These are phyloP conservation scores for Sitobion miscanthi DNA, from an alignment of 1,140 invertebrate species.

Conservation along the genomic window DNA sequence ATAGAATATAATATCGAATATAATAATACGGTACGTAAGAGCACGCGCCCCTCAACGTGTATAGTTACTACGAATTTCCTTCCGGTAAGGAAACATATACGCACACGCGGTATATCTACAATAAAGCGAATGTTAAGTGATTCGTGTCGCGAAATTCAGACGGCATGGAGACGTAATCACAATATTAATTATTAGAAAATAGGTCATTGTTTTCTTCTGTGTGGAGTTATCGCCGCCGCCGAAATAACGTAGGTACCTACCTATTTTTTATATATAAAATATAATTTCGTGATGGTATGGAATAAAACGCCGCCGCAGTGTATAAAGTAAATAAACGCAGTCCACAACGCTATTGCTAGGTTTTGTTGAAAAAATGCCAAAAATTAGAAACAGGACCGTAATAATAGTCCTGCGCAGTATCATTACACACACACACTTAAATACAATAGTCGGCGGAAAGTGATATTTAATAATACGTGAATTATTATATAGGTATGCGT, in stretches of 20 bases:
- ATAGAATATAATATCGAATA: neutral
- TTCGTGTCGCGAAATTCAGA: constrained; percentile 38
- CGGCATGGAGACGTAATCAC: neutral
- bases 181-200: constrained; percentile 29
- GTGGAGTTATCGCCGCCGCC: neutral
- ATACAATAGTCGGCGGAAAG: neutral
- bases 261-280: too few relatives aligned
- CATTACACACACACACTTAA: neutral
- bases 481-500: neutral
- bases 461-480: neutral
- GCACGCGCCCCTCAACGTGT: neutral
- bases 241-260: neutral
- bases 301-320: neutral
- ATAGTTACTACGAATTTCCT: neutral
- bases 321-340: neutral
- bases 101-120: neutral
- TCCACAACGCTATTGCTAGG: neutral
- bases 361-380: constrained; percentile 33
- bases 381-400: neutral
- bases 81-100: neutral
- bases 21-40: neutral
- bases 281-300: neutral
- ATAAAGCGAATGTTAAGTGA: neutral
- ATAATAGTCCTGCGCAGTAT: neutral
- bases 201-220: neutral